Percentiles rank a stretch among this genome's conserved stretches.
phyloP scores from a whole-genome alignment of 2,797 vertebrate species.

The Lutjanus campechanus region DNA sequence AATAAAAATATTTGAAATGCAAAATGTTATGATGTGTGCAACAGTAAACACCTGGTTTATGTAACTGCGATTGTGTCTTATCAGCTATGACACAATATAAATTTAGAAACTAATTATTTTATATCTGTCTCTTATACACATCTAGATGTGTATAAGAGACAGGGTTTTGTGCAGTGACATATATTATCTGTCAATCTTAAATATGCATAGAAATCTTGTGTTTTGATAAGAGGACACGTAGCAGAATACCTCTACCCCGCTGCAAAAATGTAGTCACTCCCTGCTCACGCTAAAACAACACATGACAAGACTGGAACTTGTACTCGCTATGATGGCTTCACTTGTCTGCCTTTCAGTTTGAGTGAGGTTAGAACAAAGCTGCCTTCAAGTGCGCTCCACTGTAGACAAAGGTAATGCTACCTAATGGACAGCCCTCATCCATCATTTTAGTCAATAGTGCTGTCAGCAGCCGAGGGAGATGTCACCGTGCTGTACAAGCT shows the following conservation, averaged over 20 bases:
- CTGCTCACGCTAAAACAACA: conserved; percentile 54
- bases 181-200: conserved; percentile 25
- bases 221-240: conserved; percentile 20
- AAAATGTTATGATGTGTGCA: no score
- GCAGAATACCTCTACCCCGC: neutral
- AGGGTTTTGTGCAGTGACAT: neutral
- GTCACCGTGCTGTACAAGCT: conserved; percentile 74
- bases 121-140: no score
- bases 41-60: no score
- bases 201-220: conserved; percentile 11
- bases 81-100: no score
- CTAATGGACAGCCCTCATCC: conserved; percentile 86
- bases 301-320: conserved; percentile 67
- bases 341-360: conserved; percentile 83
- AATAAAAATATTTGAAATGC: no score
- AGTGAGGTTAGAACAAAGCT: conserved; percentile 85
- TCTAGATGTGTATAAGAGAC: no score
- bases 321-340: conserved; percentile 77
- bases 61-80: no score
- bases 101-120: no score
- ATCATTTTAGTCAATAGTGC: conserved; percentile 82
- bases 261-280: conserved; percentile 15
- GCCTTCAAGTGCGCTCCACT: conserved; percentile 77
- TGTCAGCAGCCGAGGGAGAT: conserved; percentile 82
- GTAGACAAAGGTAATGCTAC: conserved; percentile 84